These are phyloP conservation scores for Ormia ochracea DNA, from an alignment of 2,888 invertebrate species.

Conservation along the genomic window DNA sequence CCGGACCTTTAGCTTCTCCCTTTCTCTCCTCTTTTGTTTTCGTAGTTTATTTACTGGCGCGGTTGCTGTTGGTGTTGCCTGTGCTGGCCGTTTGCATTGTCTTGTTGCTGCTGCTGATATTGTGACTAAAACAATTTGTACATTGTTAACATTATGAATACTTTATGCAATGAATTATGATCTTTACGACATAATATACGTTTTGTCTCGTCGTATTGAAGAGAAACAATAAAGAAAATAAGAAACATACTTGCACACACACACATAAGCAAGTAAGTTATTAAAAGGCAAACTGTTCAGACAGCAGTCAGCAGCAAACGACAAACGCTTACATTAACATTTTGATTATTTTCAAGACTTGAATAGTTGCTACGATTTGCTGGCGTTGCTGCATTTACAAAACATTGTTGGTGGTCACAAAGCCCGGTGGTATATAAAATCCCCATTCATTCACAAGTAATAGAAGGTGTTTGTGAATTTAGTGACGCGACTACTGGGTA, in stretches of 20 bases:
- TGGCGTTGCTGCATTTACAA: constrained; percentile 16
- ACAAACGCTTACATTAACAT: constrained; percentile 51
- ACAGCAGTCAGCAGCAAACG: constrained; percentile 1
- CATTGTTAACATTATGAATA: constrained; percentile 61
- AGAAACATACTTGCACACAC: constrained; percentile 10
- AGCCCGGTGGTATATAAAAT: not conserved
- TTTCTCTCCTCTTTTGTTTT: constrained; percentile 48
- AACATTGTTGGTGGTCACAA: constrained; percentile 49
- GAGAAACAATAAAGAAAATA: not conserved
- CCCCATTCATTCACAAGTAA: constrained; percentile 23
- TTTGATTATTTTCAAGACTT: constrained; percentile 37
- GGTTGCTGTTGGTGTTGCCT: constrained; percentile 12
- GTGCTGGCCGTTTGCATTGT: not conserved
- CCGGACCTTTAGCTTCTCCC: constrained; percentile 31
- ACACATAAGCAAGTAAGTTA: not conserved
- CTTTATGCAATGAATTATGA: constrained; percentile 62
- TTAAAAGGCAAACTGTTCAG: constrained; percentile 3
- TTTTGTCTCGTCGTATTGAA: constrained; percentile 29
- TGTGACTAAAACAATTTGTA: constrained; percentile 62
- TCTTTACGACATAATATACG: constrained; percentile 59
- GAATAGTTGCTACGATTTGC: constrained; percentile 36
- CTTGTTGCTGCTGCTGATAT: constrained; percentile 28
- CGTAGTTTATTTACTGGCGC: constrained; percentile 31
- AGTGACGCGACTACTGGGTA: constrained; percentile 10
- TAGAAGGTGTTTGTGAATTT: constrained; percentile 15